These are phyloP conservation scores for Diuraphis noxia DNA, from an alignment of 1,140 invertebrate species.

Conservation along the genomic window DNA sequence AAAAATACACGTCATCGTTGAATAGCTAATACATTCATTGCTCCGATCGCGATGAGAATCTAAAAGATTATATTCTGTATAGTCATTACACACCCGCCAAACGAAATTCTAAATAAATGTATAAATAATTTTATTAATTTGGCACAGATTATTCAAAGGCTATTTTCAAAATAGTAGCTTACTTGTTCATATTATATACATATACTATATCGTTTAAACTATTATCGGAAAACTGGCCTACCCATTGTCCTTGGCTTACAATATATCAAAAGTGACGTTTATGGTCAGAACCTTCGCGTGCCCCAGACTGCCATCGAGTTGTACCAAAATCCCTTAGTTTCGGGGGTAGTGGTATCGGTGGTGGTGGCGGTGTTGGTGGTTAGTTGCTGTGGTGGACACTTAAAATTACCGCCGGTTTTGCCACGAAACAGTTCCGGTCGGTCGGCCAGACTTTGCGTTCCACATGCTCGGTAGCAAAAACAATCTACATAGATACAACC, in stretches of 20 bases:
- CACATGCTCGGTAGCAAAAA: background rate
- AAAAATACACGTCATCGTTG: background rate
- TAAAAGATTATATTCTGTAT: background rate
- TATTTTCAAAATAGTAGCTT: background rate
- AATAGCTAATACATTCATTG: background rate
- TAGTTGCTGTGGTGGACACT: conserved; percentile 30
- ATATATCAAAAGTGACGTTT: conserved; percentile 49
- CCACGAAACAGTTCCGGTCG: conserved; percentile 1
- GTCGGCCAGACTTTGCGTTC: background rate
- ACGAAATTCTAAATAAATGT: background rate
- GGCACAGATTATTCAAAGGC: background rate
- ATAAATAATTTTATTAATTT: background rate
- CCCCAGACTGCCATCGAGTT: background rate
- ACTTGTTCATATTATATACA: background rate
- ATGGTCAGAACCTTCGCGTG: conserved; percentile 25
- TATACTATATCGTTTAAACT: background rate
- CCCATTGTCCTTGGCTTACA: conserved; percentile 8
- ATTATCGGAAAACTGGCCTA: conserved; percentile 2
- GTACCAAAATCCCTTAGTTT: conserved; percentile 24
- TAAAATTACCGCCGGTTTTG: conserved; percentile 36
- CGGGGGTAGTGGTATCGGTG: no score
- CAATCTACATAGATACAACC: background rate
- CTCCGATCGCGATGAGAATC: background rate
- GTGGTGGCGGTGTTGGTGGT: background rate
- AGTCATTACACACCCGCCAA: background rate